A percentile compares a stretch with the other conserved stretches of the same genome.
phyloP scores from a whole-genome alignment of 2,797 vertebrate species.

The Cichlasoma orientale region DNA sequence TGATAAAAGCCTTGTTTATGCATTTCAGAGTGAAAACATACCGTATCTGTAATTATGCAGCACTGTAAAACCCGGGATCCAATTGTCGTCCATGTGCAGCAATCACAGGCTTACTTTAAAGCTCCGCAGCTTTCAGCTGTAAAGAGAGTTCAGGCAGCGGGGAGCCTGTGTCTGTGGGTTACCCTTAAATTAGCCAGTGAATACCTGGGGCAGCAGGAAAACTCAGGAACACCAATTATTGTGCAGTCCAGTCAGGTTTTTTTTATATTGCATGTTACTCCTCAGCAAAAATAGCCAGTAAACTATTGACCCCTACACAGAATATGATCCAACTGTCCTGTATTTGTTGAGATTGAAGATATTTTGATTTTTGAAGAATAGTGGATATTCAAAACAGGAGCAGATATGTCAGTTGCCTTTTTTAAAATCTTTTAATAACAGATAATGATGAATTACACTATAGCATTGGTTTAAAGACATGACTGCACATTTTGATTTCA shows the following conservation, averaged over 20 bases:
- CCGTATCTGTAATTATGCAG: slow-evolving; percentile 4
- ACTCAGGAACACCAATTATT: slow-evolving; percentile 20
- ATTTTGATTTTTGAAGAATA: not conserved
- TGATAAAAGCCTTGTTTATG: not conserved
- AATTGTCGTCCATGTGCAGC: not conserved
- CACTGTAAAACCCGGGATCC: slow-evolving; percentile 22
- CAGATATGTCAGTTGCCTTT: not conserved
- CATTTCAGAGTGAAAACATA: not conserved
- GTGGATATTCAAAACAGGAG: not conserved
- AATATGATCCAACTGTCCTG: not conserved
- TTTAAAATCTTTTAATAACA: not conserved
- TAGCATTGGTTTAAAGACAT: not conserved
- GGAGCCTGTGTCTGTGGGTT: slow-evolving; percentile 24
- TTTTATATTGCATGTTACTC: not conserved
- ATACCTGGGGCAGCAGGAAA: slow-evolving; percentile 39
- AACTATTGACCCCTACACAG: not conserved
- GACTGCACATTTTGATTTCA: not conserved
- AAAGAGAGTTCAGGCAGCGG: not conserved
- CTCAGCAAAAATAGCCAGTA: not conserved
- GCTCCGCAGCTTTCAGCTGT: slow-evolving; percentile 8
- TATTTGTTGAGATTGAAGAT: not conserved
- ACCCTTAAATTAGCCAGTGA: slow-evolving; percentile 34
- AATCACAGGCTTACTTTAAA: slow-evolving; percentile 5
- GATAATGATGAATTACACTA: not conserved
- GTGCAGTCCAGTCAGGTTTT: not conserved